Conservation (phyloP, 2,797 vertebrate species). For the Bufotes viridis region DNA sequence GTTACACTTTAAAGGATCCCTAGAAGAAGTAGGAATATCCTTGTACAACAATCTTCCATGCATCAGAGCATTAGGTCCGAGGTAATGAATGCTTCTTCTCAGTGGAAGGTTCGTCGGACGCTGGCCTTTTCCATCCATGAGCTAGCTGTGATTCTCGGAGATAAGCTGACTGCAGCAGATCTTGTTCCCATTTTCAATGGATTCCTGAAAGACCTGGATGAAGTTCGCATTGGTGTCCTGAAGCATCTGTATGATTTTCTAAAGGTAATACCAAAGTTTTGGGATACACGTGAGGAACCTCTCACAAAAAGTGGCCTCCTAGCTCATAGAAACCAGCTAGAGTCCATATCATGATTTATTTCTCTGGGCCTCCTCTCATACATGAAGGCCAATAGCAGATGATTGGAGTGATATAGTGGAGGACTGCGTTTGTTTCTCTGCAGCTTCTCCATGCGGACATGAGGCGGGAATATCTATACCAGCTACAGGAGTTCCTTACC, state of each 20-base stretch:
- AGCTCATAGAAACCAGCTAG: neutral
- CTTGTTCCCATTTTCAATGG: conserved; percentile 90
- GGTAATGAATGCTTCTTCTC: neutral
- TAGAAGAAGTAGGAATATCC: too few relatives aligned
- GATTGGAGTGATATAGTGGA: neutral
- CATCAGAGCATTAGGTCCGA: neutral
- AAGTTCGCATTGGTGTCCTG: conserved; percentile 78
- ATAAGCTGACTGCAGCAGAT: conserved; percentile 89
- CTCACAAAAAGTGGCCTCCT: neutral
- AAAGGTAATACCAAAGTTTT: conserved; percentile 71
- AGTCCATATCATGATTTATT: neutral
- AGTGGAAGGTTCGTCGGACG: conserved; percentile 91
- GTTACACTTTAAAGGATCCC: too few relatives aligned
- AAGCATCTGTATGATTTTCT: conserved; percentile 80
- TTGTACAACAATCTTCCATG: too few relatives aligned
- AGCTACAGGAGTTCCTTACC: conserved; percentile 79
- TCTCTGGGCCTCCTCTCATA: neutral
- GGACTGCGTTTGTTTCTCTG: conserved; percentile 43
- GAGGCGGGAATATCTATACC: conserved; percentile 78
- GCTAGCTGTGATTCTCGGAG: conserved; percentile 88
- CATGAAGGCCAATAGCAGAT: neutral
- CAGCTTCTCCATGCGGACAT: conserved; percentile 79
- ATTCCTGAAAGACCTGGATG: conserved; percentile 80
- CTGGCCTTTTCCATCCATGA: conserved; percentile 91
- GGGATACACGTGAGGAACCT: too few relatives aligned